Percentiles rank a stretch among this genome's conserved stretches.
phyloP scores from a whole-genome alignment of 2,888 invertebrate species.

The Prenolepis imparis region DNA sequence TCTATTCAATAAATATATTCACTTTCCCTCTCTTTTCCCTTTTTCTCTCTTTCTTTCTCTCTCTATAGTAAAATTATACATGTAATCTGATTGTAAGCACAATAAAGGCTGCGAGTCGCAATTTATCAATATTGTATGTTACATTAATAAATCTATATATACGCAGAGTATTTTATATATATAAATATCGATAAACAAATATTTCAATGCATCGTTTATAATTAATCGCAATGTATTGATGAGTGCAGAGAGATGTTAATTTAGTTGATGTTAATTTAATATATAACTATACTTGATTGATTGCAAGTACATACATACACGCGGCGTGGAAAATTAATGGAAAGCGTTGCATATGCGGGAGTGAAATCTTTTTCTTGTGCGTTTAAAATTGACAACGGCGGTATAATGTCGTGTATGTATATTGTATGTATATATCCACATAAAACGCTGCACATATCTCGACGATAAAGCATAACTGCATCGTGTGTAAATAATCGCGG shows the following conservation, averaged over 20 bases:
- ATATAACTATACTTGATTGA: constrained; percentile 44
- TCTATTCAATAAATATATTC: not conserved
- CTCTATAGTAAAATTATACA: not conserved
- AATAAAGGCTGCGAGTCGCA: not conserved
- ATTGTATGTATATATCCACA: not conserved
- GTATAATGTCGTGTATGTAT: not conserved
- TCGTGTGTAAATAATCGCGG: constrained; percentile 40
- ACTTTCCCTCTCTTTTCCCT: not conserved
- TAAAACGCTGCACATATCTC: constrained; percentile 5
- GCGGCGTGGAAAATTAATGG: constrained; percentile 37
- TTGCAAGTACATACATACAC: constrained; percentile 33
- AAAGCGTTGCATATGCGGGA: constrained; percentile 4
- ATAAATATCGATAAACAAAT: constrained; percentile 46
- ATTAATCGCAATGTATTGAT: constrained; percentile 33
- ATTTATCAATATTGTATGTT: constrained; percentile 30
- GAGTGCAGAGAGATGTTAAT: constrained; percentile 11
- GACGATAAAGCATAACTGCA: constrained; percentile 35
- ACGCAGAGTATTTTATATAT: constrained; percentile 16
- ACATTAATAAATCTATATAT: constrained; percentile 35
- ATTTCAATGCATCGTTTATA: constrained; percentile 43
- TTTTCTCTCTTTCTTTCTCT: not conserved
- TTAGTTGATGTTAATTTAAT: constrained; percentile 45
- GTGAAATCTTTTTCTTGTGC: constrained; percentile 6
- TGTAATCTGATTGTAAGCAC: constrained; percentile 19
- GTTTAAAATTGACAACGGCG: not conserved